Conservation (phyloP, 2,113 vertebrate species). For the Panthera tigris region DNA sequence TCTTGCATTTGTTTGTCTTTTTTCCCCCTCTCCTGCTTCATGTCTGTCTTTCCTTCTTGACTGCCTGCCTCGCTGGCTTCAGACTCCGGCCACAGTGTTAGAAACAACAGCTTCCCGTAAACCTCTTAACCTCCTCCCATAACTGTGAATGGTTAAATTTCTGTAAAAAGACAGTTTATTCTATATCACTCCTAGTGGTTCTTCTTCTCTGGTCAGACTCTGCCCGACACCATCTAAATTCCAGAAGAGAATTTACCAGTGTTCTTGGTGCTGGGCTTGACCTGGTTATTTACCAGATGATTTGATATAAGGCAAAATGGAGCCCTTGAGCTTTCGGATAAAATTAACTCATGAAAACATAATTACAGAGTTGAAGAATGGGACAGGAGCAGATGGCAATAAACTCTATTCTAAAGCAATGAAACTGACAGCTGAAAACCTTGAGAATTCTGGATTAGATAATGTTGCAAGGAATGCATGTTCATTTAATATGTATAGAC, state of each 20-base stretch:
- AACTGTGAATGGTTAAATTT: background rate
- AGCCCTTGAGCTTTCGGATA: constrained; percentile 3
- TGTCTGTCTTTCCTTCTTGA: background rate
- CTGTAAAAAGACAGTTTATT: background rate
- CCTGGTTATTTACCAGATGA: background rate
- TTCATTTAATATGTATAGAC: background rate
- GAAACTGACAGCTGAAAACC: background rate
- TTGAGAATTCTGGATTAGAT: background rate
- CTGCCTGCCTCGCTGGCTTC: background rate
- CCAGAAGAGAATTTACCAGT: background rate
- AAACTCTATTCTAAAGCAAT: background rate
- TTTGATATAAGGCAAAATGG: background rate
- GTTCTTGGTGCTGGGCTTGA: background rate
- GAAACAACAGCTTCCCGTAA: background rate
- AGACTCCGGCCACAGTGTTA: background rate
- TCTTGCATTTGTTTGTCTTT: background rate
- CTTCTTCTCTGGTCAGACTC: background rate
- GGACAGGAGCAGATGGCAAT: background rate
- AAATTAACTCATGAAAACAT: constrained; percentile 27
- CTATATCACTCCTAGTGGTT: background rate
- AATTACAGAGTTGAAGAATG: constrained; percentile 14
- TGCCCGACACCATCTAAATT: background rate
- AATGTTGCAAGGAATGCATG: background rate
- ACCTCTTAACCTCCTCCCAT: background rate
- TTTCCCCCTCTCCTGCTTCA: background rate